Conservation (phyloP, 2,113 vertebrate species). For the Cyprinodon brontotheroides region DNA sequence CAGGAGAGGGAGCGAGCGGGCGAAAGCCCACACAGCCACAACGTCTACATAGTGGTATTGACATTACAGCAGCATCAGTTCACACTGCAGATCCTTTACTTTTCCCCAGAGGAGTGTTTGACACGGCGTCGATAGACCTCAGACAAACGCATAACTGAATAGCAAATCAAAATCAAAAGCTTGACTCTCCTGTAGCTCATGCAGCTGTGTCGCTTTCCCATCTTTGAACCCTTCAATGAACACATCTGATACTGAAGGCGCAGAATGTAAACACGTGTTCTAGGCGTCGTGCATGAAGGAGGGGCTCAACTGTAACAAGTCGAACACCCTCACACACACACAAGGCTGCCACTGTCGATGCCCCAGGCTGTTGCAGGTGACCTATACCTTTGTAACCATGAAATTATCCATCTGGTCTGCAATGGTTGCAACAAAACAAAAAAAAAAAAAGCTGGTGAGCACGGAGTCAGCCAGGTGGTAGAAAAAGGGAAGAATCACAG, state of each 20-base stretch:
- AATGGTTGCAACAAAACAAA: not conserved
- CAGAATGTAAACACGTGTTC: not conserved
- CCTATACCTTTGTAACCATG: slow-evolving; percentile 7
- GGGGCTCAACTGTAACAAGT: not conserved
- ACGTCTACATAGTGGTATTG: slow-evolving; percentile 1
- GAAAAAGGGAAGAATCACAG: not conserved
- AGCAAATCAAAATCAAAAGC: slow-evolving; percentile 10
- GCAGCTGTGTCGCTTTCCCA: not conserved
- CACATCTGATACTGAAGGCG: not conserved
- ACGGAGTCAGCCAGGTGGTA: slow-evolving; percentile 14
- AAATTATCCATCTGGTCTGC: slow-evolving; percentile 7
- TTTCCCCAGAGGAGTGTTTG: slow-evolving; percentile 14
- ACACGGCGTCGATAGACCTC: not conserved
- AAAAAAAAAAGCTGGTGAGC: not conserved
- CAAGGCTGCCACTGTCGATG: not conserved
- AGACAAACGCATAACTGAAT: not conserved
- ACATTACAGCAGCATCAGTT: slow-evolving; percentile 22
- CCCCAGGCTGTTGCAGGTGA: slow-evolving; percentile 1
- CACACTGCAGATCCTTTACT: slow-evolving; percentile 17
- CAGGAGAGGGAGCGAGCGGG: slow-evolving; percentile 20
- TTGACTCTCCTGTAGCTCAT: not conserved
- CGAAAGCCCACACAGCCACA: slow-evolving; percentile 28
- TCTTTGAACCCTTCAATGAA: not conserved
- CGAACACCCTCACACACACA: slow-evolving; percentile 12
- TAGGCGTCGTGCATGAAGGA: not conserved